Conservation (phyloP, 2,113 vertebrate genomes). For the Pachypanchax playfairii region DNA sequence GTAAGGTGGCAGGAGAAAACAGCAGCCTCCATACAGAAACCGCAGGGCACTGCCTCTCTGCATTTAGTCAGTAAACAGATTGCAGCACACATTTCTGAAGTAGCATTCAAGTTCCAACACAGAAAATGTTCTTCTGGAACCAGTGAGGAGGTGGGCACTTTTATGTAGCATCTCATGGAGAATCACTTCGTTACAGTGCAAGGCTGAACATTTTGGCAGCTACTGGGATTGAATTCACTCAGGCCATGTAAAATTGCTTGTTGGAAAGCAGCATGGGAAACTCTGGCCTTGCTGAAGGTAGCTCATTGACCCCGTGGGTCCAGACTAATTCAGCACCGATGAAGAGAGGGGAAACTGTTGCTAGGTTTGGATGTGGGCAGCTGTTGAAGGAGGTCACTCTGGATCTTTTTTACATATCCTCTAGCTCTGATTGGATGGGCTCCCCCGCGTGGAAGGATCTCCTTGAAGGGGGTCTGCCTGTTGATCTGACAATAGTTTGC, state of each 20-base stretch:
- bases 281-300: conserved; percentile 36
- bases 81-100: conserved; percentile 42
- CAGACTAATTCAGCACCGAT: conserved; percentile 57
- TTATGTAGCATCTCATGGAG: conserved; percentile 46
- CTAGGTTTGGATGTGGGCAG: conserved; percentile 70
- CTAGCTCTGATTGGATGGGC: conserved; percentile 52
- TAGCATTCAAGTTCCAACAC: conserved; percentile 49
- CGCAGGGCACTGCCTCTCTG: conserved; percentile 29
- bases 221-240: conserved; percentile 12
- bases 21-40: conserved; percentile 36
- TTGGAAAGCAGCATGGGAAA: conserved; percentile 71
- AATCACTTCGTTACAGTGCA: conserved; percentile 57
- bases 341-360: conserved; percentile 60
- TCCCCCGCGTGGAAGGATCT: conserved; percentile 54
- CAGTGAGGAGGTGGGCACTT: conserved; percentile 37
- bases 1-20: conserved; percentile 21
- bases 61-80: conserved; percentile 46
- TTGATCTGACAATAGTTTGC: conserved; percentile 71
- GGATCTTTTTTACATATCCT: conserved; percentile 53
- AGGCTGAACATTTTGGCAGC: conserved; percentile 43
- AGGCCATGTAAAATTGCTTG: conserved; percentile 53
- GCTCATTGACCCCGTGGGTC: conserved; percentile 54
- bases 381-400: conserved; percentile 70
- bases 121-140: conserved; percentile 48
- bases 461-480: conserved; percentile 68